Evolutionary conservation across 2,797 vertebrate species (phyloP).

Genomic region (Linurgus olivaceus): DNA sequence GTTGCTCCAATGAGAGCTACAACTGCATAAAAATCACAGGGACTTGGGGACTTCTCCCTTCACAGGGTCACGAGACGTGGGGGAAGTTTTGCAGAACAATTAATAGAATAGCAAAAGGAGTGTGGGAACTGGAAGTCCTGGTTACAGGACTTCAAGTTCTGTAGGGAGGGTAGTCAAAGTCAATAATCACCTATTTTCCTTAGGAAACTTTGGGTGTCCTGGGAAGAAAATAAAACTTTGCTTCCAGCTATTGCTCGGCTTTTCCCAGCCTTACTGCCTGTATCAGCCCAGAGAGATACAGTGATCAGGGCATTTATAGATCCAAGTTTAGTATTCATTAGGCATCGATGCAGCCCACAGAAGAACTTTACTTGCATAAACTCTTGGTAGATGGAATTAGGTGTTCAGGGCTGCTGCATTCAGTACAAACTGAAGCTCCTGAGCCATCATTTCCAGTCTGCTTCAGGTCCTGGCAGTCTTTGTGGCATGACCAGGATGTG

Average conservation of each 20-base stretch:
- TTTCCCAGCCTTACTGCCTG: neutral
- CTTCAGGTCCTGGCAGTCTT: neutral
- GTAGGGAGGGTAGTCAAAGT: neutral
- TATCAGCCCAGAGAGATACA: neutral
- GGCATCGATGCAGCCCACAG: neutral
- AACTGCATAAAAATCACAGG: neutral
- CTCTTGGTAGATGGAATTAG: neutral
- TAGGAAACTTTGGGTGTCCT: neutral
- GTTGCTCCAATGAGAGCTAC: neutral
- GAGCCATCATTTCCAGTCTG: neutral
- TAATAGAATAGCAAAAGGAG: neutral
- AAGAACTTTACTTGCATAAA: neutral
- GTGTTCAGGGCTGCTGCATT: accelerated
- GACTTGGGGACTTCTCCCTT: neutral
- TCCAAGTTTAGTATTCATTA: neutral
- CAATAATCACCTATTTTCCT: neutral
- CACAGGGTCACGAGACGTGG: neutral
- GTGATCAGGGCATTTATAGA: neutral
- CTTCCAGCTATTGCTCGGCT: neutral
- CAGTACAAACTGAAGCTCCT: neutral
- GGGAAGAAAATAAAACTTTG: neutral
- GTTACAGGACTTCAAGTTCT: neutral
- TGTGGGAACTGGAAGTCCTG: neutral
- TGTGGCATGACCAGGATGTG: neutral
- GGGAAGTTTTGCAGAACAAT: neutral